Base-by-base conservation (phyloP, 2,888 invertebrate species). In the Rhagium mordax region DNA sequence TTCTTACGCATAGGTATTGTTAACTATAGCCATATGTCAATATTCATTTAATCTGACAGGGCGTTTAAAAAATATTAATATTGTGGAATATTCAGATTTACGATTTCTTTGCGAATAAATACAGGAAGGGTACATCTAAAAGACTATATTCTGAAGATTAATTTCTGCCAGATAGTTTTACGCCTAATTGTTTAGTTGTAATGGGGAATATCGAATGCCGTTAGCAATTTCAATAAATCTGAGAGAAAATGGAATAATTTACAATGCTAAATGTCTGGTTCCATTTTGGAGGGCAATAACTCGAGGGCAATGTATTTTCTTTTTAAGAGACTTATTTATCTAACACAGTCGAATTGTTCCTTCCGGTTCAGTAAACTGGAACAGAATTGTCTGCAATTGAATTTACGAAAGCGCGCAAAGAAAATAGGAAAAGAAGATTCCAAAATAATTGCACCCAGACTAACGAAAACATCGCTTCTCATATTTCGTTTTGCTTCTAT, bases 341-440 rank as follows among this genome's bases (percentile, higher is more conserved):
- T 81, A 78, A 80, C 81, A 80, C 81, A 81, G 78, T 79, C 78
- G 80, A 83, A 82, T 82, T 81, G 79, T 81, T 83, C 78, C 80
- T 82, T 83, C 82, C 82, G 80, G 83, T 78, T 81, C 81, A 82
- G 77, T 79, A 78, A 81, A 76, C 81, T 80, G 83, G 82, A 84
- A 84, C 77, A 74, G 74, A 78, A 72, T 65, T 27, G 71, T 73
- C 71, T 57, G 77, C 76, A 78, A 78, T 78, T 76, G 77, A 78
- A 78, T 78, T 77, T 71, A 75, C 72, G 74, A 76, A 74, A 59
- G 74, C 73, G 71, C 74, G 72, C 71, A 41, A 72, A 60, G 72
- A 73, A 70, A 62, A 53, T 33, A 74, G 67, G 69, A 73, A 66
- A 70, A 65, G 59, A 65, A 69, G 27, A 61, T 62, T 48, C 33